Base-by-base conservation (phyloP, 35 echinoderm and acorn worm genomes). In the Ptychodera flava region DNA sequence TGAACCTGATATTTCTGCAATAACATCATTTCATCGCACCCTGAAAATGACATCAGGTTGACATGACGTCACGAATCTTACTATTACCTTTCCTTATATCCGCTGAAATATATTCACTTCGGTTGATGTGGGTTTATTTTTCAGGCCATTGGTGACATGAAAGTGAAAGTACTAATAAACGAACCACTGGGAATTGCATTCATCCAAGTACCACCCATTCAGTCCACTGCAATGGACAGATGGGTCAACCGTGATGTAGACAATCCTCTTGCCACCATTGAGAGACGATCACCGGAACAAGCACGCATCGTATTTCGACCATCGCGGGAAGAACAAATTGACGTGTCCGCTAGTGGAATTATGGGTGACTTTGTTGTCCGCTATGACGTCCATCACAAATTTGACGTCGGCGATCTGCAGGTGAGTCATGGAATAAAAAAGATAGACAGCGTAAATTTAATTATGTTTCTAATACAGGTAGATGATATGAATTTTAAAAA, bases 361-460 rank as follows among this genome's bases (percentile, higher is more conserved):
- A 93, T 91, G 84, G 96, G 89, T 16, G 93, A 99, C 31, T 99
- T 94, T 81, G 85, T 90, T 15, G 85, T 99, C 6, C 83, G 87
- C 22, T 99, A 99, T 88, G 96, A 99, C 35, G 93, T 93, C 10
- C 29, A 78, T 1, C 96, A 99, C 34, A 36, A 64, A 22, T 87
- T 87, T 36, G 90, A 99, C 78, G 90, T 90, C 30, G 96, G 96
- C 28, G 83, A 88, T 79, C 92, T 99, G 34, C 92, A 99, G 89
- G 96, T 99, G n/a, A n/a, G n/a, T n/a, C n/a, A n/a, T n/a, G n/a
- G n/a, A n/a, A n/a, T n/a, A n/a, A n/a, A n/a, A n/a, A n/a, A n/a
- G n/a, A n/a, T n/a, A n/a, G n/a, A n/a, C n/a, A n/a, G n/a, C n/a
- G n/a, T n/a, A n/a, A n/a, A n/a, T n/a, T n/a, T n/a, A n/a, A n/a